Base-by-base conservation (phyloP, 37 sponge, comb jelly and placozoan genomes). In the Petrosia ficiformis region DNA sequence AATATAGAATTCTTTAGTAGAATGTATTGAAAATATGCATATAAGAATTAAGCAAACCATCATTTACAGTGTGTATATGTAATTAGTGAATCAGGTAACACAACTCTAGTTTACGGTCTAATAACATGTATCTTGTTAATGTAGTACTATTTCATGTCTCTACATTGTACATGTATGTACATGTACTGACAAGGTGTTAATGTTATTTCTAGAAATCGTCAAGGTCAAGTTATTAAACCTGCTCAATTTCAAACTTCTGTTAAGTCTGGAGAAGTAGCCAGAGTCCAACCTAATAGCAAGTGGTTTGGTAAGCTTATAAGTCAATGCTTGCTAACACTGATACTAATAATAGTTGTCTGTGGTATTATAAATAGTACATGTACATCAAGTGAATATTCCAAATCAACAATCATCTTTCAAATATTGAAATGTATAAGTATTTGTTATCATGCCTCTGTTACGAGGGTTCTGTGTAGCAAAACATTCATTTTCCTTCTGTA, bases 201-300 rank as follows among this genome's bases (percentile, higher is more conserved):
- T 36, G n/a, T 3, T 3, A 64, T 52, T 21, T 86, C 31, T 60
- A 90, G 99, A 39, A 88, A 99, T 80, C 69, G 71, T 32, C 31
- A 80, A 38, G 99, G 99, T 0, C 72, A 80, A 8, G 90, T 99
- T 22, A 41, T 95, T 36, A 79, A 87, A 59, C 84, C 92, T 28
- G 99, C 99, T 28, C 94, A 91, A 3, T 99, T 88, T 52, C 99
- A 99, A 72, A 57, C 81, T 22, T 24, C 67, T 48, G 91, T 72
- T 1, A 82, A 80, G 52, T 68, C 92, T 37, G 99, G 99, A 38
- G 91, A 93, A 59, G 91, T 95, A 28, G 93, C 96, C 0, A 75
- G 99, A 72, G 81, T 99, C 4, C 91, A 99, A 44, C 99, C 99
- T 21, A 99, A 99, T 79, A 80, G 87, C 41, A 95, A 95, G 59